Conservation (phyloP, 2,113 vertebrate genomes). For the Ranitomeya imitator region DNA sequence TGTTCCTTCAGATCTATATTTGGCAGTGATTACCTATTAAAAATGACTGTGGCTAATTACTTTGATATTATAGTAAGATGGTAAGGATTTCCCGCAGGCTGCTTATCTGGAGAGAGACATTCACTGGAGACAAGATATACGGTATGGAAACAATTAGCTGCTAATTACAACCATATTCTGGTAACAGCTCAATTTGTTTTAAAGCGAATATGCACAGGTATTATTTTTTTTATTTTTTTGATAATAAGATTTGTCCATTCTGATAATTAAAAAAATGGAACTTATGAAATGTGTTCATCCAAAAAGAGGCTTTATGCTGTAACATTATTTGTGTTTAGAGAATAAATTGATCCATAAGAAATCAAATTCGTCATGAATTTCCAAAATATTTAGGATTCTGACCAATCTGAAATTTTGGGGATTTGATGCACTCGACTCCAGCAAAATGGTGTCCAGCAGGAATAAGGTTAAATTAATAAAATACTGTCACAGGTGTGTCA, state of each 20-base stretch:
- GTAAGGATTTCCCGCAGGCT: slow-evolving; percentile 47
- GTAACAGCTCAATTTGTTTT: slow-evolving; percentile 43
- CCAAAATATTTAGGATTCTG: too few relatives aligned
- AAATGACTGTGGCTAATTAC: slow-evolving; percentile 56
- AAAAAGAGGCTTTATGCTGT: too few relatives aligned
- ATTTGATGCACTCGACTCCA: too few relatives aligned
- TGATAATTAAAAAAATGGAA: background rate
- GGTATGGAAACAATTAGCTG: slow-evolving; percentile 51
- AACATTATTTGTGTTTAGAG: too few relatives aligned
- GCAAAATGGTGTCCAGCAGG: too few relatives aligned
- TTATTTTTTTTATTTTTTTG: background rate
- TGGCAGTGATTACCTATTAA: slow-evolving; percentile 56
- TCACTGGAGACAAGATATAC: slow-evolving; percentile 49
- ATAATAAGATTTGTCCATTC: background rate
- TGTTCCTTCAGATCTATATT: slow-evolving; percentile 41
- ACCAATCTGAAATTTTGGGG: too few relatives aligned
- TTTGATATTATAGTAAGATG: slow-evolving; percentile 50
- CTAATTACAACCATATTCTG: slow-evolving; percentile 41
- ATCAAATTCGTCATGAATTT: too few relatives aligned
- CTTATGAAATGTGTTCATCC: too few relatives aligned
- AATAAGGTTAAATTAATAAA: too few relatives aligned
- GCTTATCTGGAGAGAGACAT: slow-evolving; percentile 36
- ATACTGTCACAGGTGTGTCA: too few relatives aligned
- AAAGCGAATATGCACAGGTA: background rate
- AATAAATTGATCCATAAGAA: too few relatives aligned